Evolutionary conservation across 2,113 vertebrate genomes (phyloP), one percentile per base, ranked within the genome.

Genomic region (Monopterus albus): DNA sequence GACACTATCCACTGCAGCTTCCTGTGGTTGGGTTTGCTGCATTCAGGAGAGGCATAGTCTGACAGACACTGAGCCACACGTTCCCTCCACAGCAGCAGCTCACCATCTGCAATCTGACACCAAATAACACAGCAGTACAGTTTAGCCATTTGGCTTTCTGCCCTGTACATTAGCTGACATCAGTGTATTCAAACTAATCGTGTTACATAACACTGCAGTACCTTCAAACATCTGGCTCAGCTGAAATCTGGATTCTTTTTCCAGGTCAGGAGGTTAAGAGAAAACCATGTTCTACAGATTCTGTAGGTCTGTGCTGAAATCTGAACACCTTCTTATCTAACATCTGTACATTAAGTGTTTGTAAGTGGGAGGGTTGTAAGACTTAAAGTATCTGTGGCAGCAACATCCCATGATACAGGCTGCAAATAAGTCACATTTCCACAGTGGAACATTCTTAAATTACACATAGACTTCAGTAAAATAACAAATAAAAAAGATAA

Each of bases 1-100:
- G 98, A 99, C 59, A 99, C 96, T 6, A 98, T 95, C 98, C 98
- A 99, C 82, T 98, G 95, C 7, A 99, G 87, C 79, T 95, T 97
- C 70, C 90, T 95, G 77, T 98, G 95, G 85, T 99, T 94, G 11
- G 98, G 98, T 76, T 97, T 98, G 92, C 95, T 95, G 87, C 98
- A 99, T 53, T 95, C 94, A 0, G 97, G 96, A 35, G 98, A 99
- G 69, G 96, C 95, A 77, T 99, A 99, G 72, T 97, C 96, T 0
- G 86, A 93, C 31, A 99, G 90, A 66, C 98, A 97, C 91, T 94
- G 95, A 0, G 95, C 97, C 79, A 99, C 98, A 17, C 95, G 90
- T 1, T 95, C 95, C 33, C 93, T 93, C 98, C 98, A 99, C 52
- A 93, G 93, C 69, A 91, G 90, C 2, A 99, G 92, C 70, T 99